These are phyloP conservation scores for Osmerus eperlanus DNA, from an alignment of 2,113 vertebrate genomes.

Conservation along the genomic window DNA sequence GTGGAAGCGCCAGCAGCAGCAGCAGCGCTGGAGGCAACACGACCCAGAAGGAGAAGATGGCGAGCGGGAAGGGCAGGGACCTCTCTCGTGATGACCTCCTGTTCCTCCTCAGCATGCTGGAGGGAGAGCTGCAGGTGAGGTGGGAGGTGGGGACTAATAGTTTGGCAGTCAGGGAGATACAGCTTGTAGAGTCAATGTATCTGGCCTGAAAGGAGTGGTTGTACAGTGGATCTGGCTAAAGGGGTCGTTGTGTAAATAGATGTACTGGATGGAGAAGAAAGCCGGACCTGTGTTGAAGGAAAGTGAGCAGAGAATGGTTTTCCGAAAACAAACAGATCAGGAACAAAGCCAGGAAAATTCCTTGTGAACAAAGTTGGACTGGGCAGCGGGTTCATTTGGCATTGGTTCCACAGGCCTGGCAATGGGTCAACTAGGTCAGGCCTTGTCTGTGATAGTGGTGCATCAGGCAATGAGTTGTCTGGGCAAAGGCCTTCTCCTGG, in stretches of 20 bases:
- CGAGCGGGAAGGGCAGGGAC: constrained; percentile 75
- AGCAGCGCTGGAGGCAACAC: constrained; percentile 17
- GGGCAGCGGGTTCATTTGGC: constrained; percentile 13
- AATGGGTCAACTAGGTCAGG: constrained; percentile 23
- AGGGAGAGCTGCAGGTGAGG: constrained; percentile 94
- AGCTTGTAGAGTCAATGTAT: no score
- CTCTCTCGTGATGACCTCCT: constrained; percentile 92
- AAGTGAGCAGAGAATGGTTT: no score
- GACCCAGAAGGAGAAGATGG: constrained; percentile 57
- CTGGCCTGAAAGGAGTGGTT: no score
- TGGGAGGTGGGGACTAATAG: not conserved
- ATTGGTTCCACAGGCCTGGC: constrained; percentile 9
- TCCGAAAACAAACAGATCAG: no score
- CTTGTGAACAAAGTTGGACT: constrained; percentile 2
- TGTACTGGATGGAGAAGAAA: no score
- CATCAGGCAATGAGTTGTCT: constrained; percentile 9
- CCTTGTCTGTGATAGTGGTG: constrained; percentile 18
- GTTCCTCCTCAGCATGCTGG: constrained; percentile 93
- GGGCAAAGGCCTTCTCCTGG: constrained; percentile 18
- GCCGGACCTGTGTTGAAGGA: no score
- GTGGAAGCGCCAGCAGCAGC: constrained; percentile 30
- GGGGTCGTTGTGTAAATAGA: no score
- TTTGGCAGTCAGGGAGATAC: no score
- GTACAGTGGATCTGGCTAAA: no score
- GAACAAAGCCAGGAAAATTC: no score